Evolutionary conservation across 2,888 invertebrate genomes (phyloP).

Genomic region (Cyclophora albipunctata): DNA sequence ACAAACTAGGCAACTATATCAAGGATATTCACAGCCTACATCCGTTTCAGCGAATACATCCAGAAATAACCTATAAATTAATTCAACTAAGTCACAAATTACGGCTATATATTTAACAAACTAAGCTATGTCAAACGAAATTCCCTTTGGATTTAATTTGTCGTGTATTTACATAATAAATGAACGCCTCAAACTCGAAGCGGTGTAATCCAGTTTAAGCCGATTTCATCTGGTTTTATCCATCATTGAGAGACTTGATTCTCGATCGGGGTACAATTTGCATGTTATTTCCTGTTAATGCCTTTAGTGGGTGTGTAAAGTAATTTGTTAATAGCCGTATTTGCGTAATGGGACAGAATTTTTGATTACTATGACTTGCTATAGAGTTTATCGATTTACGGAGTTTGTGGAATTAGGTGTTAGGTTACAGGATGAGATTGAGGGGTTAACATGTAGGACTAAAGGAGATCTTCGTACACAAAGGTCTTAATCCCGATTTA

Average conservation of each 20-base stretch:
- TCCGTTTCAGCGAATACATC: no score
- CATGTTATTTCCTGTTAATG: slow-evolving; percentile 63
- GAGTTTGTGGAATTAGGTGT: neutral
- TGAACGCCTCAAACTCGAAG: slow-evolving; percentile 66
- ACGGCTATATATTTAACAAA: slow-evolving; percentile 40
- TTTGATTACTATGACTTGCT: neutral
- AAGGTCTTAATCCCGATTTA: no score
- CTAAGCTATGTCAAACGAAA: slow-evolving; percentile 66
- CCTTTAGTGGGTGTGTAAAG: slow-evolving; percentile 49
- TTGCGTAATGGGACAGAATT: slow-evolving; percentile 26
- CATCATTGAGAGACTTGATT: slow-evolving; percentile 72
- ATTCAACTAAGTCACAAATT: slow-evolving; percentile 31
- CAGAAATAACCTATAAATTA: neutral
- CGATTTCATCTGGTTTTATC: slow-evolving; percentile 66
- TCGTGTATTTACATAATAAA: slow-evolving; percentile 75
- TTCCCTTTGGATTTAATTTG: slow-evolving; percentile 73
- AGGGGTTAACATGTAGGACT: no score
- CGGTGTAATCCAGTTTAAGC: slow-evolving; percentile 52
- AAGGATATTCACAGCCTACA: no score
- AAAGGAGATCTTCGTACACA: no score
- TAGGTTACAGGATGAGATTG: no score
- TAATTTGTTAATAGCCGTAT: slow-evolving; percentile 42
- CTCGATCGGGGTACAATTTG: slow-evolving; percentile 67
- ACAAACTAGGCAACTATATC: no score
- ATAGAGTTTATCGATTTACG: neutral